Base-by-base conservation (phyloP, 2,888 invertebrate species). In the Synergus gifuensis region DNA sequence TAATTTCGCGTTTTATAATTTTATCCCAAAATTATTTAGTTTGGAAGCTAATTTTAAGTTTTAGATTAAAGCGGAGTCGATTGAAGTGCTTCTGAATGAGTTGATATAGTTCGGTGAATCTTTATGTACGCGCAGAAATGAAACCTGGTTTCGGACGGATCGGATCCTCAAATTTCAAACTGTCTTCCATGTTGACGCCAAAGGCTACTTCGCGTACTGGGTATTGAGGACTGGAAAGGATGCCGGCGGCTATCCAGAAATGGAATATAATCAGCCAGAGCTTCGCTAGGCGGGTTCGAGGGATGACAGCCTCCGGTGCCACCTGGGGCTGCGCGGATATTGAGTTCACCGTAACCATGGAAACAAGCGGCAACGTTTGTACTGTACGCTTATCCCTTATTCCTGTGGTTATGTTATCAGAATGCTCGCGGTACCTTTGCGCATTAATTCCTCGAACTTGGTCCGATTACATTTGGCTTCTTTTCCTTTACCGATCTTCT, bases 341-440 rank as follows among this genome's bases (percentile, higher is more conserved):
- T 92, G 92, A 92, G 92, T 92, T 92, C 92, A 89, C 86, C 85
- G 92, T 92, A 89, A 89, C 91, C 91, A 92, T 92, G 90, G 91
- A 86, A 87, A 92, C 90, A 86, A 89, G 91, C 90, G 83, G 85
- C 86, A 90, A 89, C 89, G 90, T 90, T 91, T 90, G 89, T 73
- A 54, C 73, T 90, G 89, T 73, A 54, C 73, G 73, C 73, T 73
- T 90, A 90, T 89, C 90, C 90, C 89, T 91, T 88, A 89, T 90
- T 89, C 88, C 88, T 86, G 89, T 87, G 90, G 90, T 90, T 89
- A 89, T 87, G 88, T 86, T 87, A 86, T 85, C 85, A 85, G 82
- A 84, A 83, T 83, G 85, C 85, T 84, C 81, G 80, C 77, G 80
- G 79, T 84, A 84, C 81, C 81, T 79, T 83, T 80, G 78, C 78